These are phyloP conservation scores for Cydia splendana DNA, from an alignment of 1,140 invertebrate species.

Conservation along the genomic window DNA sequence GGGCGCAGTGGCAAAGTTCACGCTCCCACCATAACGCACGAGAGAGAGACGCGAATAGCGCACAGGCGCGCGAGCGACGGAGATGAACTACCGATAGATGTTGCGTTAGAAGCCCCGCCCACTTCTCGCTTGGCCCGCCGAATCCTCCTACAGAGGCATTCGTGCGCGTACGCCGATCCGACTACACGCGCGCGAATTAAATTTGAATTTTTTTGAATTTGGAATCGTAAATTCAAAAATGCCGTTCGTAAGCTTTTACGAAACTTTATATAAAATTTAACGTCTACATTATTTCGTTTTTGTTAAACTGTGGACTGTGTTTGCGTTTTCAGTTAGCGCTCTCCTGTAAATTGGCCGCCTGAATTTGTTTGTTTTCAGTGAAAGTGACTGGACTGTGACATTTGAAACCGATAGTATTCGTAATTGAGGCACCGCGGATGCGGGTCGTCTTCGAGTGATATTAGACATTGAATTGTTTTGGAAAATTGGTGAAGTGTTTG, in stretches of 20 bases:
- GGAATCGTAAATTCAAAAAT: conserved; percentile 48
- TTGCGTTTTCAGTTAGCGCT: conserved; percentile 64
- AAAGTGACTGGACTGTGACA: conserved; percentile 70
- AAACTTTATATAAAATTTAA: conserved; percentile 20
- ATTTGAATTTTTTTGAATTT: conserved; percentile 37
- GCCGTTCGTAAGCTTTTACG: conserved; percentile 31
- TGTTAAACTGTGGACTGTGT: conserved; percentile 34
- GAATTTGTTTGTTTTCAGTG: conserved; percentile 52
- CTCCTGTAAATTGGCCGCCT: conserved; percentile 49
- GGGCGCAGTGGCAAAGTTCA: conserved; percentile 72
- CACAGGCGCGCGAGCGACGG: conserved; percentile 36
- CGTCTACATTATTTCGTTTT: conserved; percentile 29
- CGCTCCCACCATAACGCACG: conserved; percentile 71
- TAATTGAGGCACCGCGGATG: conserved; percentile 50
- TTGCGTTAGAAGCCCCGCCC: conserved; percentile 76
- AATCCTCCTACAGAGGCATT: conserved; percentile 71
- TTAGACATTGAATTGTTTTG: conserved; percentile 36
- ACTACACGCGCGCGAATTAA: conserved; percentile 52
- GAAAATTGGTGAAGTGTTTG: conserved; percentile 64
- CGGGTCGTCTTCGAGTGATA: conserved; percentile 42
- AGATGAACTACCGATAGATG: conserved; percentile 61
- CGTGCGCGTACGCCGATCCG: conserved; percentile 71
- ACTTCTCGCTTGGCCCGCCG: conserved; percentile 52
- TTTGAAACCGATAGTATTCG: conserved; percentile 60
- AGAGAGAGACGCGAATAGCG: conserved; percentile 49